Percentiles rank a stretch among this genome's conserved stretches.
These are phyloP conservation scores for Dermatophagoides farinae DNA, from an alignment of 1,140 invertebrate genomes.

Conservation along the genomic window DNA sequence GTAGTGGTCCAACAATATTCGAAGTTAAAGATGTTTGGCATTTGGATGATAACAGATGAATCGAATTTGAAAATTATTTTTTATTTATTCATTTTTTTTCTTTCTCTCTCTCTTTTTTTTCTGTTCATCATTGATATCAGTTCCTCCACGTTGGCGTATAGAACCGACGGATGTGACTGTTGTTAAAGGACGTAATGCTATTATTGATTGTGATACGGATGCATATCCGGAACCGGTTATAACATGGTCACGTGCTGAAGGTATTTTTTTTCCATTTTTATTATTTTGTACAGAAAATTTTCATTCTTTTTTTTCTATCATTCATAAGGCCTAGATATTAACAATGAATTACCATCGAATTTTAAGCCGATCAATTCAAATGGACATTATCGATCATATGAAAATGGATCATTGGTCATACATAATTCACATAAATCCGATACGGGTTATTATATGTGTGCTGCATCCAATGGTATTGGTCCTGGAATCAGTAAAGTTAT, in stretches of 20 bases:
- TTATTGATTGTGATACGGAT: conserved; percentile 28
- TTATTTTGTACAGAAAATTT: background rate
- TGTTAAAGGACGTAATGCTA: conserved; percentile 23
- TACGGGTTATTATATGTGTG: conserved; percentile 48
- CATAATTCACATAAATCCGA: conserved; percentile 26
- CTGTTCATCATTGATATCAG: conserved; percentile 24
- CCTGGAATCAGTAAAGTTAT: conserved; percentile 50
- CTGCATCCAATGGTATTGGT: conserved; percentile 85
- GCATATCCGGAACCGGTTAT: conserved; percentile 28
- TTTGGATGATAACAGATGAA: no score
- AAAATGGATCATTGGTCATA: conserved; percentile 33
- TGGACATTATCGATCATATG: conserved; percentile 22
- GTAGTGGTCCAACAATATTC: no score
- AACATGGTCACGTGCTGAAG: conserved; percentile 27
- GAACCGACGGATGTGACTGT: conserved; percentile 29
- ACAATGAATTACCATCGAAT: conserved; percentile 17
- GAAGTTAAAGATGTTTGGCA: no score
- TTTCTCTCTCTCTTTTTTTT: conserved; percentile 16
- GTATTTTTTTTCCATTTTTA: conserved; percentile 15
- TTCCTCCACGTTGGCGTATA: conserved; percentile 29
- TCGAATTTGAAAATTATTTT: background rate
- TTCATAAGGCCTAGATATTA: background rate
- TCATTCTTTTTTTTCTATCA: background rate
- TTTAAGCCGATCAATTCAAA: conserved; percentile 21
- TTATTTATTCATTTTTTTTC: background rate